Base-by-base conservation (phyloP, 2,797 vertebrate species). In the Tamandua tetradactyla region DNA sequence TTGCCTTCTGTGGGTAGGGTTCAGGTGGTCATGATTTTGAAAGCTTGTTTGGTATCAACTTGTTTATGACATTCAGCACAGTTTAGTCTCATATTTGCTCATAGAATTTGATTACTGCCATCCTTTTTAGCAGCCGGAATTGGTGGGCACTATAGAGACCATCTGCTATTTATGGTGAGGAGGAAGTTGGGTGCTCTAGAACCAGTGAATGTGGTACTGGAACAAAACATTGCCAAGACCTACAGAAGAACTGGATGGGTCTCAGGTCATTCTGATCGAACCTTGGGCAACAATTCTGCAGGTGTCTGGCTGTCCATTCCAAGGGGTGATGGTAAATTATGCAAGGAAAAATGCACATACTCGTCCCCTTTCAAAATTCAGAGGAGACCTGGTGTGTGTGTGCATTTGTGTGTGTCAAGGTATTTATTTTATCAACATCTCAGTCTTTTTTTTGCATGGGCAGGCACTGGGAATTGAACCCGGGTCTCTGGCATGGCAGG, bases 391-490 rank as follows among this genome's bases (percentile, higher is more conserved):
- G 55, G 59, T 68, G 55, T 55, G 47, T 25, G 64, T 47, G 20
- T 22, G 55, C 25, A 4, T 64, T 64, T 37, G 75, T 84, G 7
- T 17, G 87, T 85, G 40, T 75, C 17, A 64, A 59, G 42, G 37
- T 79, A 22, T 44, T 92, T 74, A 44, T 91, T 89, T 95, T 87
- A 35, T 42, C 57, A 86, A 30, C 13, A 32, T 74, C 61, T 96
- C 52, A 8, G 5, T 66, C 20, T n/a, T n/a, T n/a, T n/a, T n/a
- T n/a, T n/a, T n/a, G n/a, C n/a, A n/a, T n/a, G n/a, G n/a, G n/a
- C n/a, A n/a, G n/a, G n/a, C n/a, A n/a, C n/a, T n/a, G n/a, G n/a
- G n/a, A n/a, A n/a, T n/a, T n/a, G n/a, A n/a, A n/a, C n/a, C n/a
- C n/a, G n/a, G n/a, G n/a, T n/a, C n/a, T n/a, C n/a, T n/a, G n/a